Percentiles rank a stretch among this genome's conserved stretches.
phyloP scores from a whole-genome alignment of 37 sponge, comb jelly and placozoan species.

The Hexactinellida sp. region DNA sequence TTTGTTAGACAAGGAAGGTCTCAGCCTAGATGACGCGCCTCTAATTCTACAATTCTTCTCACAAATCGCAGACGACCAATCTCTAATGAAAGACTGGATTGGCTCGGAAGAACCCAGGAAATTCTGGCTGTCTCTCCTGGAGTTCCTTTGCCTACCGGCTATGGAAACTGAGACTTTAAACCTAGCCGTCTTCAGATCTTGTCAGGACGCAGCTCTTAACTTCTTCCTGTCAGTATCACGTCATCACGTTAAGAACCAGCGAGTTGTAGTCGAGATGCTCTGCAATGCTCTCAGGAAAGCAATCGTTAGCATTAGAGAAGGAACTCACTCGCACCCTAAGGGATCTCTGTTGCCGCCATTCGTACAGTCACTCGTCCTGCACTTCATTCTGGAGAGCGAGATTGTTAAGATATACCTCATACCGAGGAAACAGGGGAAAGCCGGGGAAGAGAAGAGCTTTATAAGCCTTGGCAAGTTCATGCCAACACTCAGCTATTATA shows the following conservation, averaged over 20 bases:
- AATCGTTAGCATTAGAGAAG: not conserved
- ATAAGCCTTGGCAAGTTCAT: not conserved
- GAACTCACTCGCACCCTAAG: not conserved
- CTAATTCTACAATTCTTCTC: constrained; percentile 1
- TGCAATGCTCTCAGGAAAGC: constrained; percentile 19
- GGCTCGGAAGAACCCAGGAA: not conserved
- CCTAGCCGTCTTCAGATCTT: not conserved
- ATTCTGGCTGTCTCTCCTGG: constrained; percentile 8
- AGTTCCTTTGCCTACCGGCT: not conserved
- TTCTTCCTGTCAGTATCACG: constrained; percentile 34
- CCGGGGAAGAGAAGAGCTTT: not conserved
- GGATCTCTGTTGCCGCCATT: constrained; percentile 32
- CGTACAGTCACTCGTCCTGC: constrained; percentile 30
- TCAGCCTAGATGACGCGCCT: not conserved
- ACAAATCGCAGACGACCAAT: not conserved
- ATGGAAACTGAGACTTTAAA: not conserved
- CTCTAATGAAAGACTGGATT: constrained; percentile 15
- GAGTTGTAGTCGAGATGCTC: constrained; percentile 25
- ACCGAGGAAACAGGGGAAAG: not conserved
- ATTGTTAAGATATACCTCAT: constrained; percentile 26
- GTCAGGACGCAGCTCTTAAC: constrained; percentile 31
- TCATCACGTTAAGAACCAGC: constrained; percentile 24
- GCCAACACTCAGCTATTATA: not conserved
- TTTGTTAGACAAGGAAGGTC: not conserved
- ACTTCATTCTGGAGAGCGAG: constrained; percentile 36